Conservation (phyloP, 1,140 invertebrate species). For the Harlomillsia oculata region DNA sequence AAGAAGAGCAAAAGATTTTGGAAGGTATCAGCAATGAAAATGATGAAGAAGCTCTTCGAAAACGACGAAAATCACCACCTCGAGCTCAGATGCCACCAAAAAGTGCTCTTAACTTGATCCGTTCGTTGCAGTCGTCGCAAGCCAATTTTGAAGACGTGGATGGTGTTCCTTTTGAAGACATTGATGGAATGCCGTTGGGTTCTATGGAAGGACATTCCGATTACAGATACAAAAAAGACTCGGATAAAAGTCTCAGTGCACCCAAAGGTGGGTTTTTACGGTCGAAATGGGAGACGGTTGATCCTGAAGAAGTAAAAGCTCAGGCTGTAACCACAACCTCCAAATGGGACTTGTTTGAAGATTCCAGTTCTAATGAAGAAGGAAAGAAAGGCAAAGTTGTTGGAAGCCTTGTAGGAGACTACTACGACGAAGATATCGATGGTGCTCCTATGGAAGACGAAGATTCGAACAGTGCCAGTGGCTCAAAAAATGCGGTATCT, state of each 20-base stretch:
- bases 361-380: conserved; percentile 42
- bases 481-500: background rate
- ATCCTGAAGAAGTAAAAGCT: conserved; percentile 72
- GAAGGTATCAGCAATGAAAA: conserved; percentile 25
- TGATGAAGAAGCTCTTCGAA: conserved; percentile 21
- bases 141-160: conserved; percentile 52
- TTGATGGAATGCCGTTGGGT: conserved; percentile 70
- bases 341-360: conserved; percentile 69
- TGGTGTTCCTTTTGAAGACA: conserved; percentile 71
- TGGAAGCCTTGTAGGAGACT: conserved; percentile 8
- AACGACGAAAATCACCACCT: conserved; percentile 28
- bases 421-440: conserved; percentile 38
- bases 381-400: conserved; percentile 2
- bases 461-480: conserved; percentile 10
- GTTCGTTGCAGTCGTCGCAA: conserved; percentile 26
- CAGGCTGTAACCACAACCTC: conserved; percentile 74
- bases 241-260: no score
- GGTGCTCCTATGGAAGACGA: conserved; percentile 36
- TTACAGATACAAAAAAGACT: no score
- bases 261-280: conserved; percentile 55
- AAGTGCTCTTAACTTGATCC: conserved; percentile 31
- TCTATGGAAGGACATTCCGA: no score
- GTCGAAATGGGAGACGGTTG: conserved; percentile 92
- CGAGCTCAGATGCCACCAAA: conserved; percentile 32
- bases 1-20: conserved; percentile 31